Evolutionary conservation across 2,888 invertebrate genomes (phyloP).

Genomic region (Notocelia uddmanniana): DNA sequence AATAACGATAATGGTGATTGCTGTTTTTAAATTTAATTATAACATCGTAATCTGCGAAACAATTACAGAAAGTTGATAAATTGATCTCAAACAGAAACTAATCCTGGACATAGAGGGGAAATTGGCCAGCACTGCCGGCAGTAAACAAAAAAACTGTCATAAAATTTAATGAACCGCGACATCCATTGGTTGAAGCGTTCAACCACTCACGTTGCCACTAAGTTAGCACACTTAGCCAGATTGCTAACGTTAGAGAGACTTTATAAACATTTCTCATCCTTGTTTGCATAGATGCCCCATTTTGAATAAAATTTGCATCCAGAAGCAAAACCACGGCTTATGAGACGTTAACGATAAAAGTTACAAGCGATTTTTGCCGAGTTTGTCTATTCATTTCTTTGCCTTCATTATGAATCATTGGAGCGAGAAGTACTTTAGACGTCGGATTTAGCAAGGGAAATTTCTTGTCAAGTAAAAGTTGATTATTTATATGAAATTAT

Average conservation of each 20-base stretch:
- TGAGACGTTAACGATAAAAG: slow-evolving; percentile 50
- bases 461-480: neutral
- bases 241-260: slow-evolving; percentile 49
- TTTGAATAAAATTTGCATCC: slow-evolving; percentile 65
- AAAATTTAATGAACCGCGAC: neutral
- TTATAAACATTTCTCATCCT: slow-evolving; percentile 49
- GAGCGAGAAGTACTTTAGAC: neutral
- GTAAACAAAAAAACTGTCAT: neutral
- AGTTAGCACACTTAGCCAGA: slow-evolving; percentile 43
- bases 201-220: slow-evolving; percentile 39
- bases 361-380: slow-evolving; percentile 39
- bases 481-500: neutral
- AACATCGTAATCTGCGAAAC: neutral
- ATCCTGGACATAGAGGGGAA: neutral
- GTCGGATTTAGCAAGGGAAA: slow-evolving; percentile 10
- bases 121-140: neutral
- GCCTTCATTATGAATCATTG: slow-evolving; percentile 36
- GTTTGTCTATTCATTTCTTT: slow-evolving; percentile 40
- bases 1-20: no score
- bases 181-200: neutral
- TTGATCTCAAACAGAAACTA: neutral
- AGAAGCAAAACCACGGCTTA: slow-evolving; percentile 54
- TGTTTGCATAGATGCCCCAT: slow-evolving; percentile 57
- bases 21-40: no score
- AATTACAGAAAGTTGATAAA: neutral